Percentiles rank a stretch among this genome's conserved stretches.
Evolutionary conservation across 1,140 invertebrate genomes (phyloP).

Genomic region (Platorchestia sp.): DNA sequence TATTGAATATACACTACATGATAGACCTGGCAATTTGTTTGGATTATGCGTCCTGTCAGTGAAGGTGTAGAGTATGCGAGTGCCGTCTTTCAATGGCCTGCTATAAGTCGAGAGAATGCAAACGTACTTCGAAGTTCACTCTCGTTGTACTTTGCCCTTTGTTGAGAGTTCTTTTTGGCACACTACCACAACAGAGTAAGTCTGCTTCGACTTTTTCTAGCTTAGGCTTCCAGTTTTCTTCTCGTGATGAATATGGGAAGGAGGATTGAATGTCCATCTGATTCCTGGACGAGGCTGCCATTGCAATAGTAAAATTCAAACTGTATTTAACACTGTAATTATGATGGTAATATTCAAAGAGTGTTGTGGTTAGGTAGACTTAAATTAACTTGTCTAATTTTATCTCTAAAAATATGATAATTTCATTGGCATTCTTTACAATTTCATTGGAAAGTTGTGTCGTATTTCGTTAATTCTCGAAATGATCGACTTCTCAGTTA

Average conservation of each 20-base stretch:
- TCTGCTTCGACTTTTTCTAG: not conserved
- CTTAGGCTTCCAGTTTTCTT: not conserved
- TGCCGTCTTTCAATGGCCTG: not conserved
- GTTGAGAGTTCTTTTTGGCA: not conserved
- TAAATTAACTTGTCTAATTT: no score
- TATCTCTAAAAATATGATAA: no score
- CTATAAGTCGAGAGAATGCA: not conserved
- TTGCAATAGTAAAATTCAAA: no score
- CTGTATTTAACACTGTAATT: no score
- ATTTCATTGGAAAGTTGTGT: no score
- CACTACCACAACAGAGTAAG: not conserved
- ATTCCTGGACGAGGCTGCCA: not conserved
- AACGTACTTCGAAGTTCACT: not conserved
- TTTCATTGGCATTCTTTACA: no score
- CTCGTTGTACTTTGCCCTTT: not conserved
- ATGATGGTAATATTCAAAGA: no score
- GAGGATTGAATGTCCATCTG: not conserved
- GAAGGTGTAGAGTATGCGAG: not conserved
- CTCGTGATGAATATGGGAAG: not conserved
- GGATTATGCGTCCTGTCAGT: not conserved
- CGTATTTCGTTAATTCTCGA: no score
- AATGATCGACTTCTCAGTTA: no score
- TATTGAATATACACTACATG: slow-evolving; percentile 6
- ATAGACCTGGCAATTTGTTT: not conserved
- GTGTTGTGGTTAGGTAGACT: no score